These are phyloP conservation scores for Electrophaes corylata DNA, from an alignment of 2,888 invertebrate species.

Conservation along the genomic window DNA sequence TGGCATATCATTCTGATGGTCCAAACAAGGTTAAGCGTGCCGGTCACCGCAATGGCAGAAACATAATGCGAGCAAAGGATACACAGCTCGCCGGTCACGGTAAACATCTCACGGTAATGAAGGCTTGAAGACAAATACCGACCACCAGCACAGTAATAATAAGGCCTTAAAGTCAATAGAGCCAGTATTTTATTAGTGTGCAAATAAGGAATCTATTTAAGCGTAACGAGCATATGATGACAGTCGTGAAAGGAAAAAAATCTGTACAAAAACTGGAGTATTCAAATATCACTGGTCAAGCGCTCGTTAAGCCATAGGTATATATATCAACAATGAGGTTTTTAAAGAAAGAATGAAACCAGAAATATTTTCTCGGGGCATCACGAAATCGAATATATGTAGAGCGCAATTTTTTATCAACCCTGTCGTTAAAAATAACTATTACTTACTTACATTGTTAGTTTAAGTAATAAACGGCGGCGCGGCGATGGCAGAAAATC, in stretches of 20 bases:
- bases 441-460: neutral
- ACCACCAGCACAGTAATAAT: constrained; percentile 56
- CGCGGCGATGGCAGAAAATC: neutral
- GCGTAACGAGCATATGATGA: constrained; percentile 37
- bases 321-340: neutral
- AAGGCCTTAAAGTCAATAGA: constrained; percentile 41
- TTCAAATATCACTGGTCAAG: constrained; percentile 14
- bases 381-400: neutral
- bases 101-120: constrained; percentile 67
- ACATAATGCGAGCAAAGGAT: constrained; percentile 61
- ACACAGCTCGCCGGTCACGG: constrained; percentile 69
- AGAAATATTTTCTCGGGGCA: neutral
- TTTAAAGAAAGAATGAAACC: neutral
- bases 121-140: constrained; percentile 59
- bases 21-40: constrained; percentile 73
- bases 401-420: neutral
- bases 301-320: constrained; percentile 21
- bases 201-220: constrained; percentile 40
- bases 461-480: neutral
- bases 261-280: constrained; percentile 25
- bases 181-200: constrained; percentile 42
- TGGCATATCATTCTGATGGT: constrained; percentile 59
- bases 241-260: constrained; percentile 35
- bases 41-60: constrained; percentile 62
- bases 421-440: neutral